Conservation (phyloP, 2,113 vertebrate species). For the Chitala chitala region DNA sequence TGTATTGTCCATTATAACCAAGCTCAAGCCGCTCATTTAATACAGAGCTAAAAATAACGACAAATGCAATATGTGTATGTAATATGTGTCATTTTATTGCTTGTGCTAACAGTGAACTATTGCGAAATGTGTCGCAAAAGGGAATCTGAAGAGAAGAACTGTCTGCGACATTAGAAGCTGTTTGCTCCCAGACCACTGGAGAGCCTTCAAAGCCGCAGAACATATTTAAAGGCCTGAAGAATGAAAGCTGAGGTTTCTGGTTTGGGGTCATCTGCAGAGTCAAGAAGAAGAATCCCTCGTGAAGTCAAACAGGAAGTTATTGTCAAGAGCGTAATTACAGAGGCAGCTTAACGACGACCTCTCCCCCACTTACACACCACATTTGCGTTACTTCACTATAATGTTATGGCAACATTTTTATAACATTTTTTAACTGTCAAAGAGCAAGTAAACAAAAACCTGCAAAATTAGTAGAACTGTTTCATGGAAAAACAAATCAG, state of each 20-base stretch:
- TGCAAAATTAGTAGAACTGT: no score
- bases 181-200: slow-evolving; percentile 47
- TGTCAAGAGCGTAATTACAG: slow-evolving; percentile 29
- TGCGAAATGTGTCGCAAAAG: slow-evolving; percentile 25
- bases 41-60: no score
- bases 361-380: not conserved
- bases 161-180: slow-evolving; percentile 28
- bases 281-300: slow-evolving; percentile 59
- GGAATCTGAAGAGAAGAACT: slow-evolving; percentile 39
- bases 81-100: no score
- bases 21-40: no score
- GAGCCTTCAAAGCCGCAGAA: slow-evolving; percentile 50
- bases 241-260: slow-evolving; percentile 62
- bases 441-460: no score
- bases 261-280: slow-evolving; percentile 61
- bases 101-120: no score
- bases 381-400: not conserved
- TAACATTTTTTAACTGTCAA: no score
- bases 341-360: not conserved
- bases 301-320: slow-evolving; percentile 58
- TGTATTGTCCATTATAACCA: no score
- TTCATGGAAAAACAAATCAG: no score
- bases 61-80: no score
- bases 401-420: not conserved
- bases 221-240: slow-evolving; percentile 61